Base-by-base conservation (phyloP, 2,888 invertebrate species). In the Clitarchus hookeri region DNA sequence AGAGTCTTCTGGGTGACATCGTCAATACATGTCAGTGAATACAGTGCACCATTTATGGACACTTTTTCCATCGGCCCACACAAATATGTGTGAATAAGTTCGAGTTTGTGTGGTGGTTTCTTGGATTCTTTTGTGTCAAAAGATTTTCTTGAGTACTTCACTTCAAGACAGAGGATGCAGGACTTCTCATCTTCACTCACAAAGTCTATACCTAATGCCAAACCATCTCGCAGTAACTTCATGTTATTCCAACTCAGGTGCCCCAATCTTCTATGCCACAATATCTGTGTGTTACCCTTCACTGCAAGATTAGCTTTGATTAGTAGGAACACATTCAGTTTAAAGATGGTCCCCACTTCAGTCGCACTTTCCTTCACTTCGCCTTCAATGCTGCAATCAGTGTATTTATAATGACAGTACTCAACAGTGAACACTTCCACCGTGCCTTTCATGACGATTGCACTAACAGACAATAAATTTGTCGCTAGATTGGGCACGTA, bases 1-100 rank as follows among this genome's bases (percentile, higher is more conserved):
- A 27, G 26, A 82, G 82, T 82, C 12, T 82, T 36, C 23, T 27
- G 0, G 26, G 26, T 36, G 23, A 6, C 27, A 82, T 82, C 44
- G 26, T 82, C 82, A 27, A 82, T 89, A 78, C 91, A 90, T 0
- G 90, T 90, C 19, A 91, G 85, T 85, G 91, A 91, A 88, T 91
- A 91, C 85, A 88, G 90, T 6, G 89, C 87, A 12, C 89, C 89
- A 77, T 88, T 88, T 84, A 65, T 11, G 8, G 65, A 65, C n/a
- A 6, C 23, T n/a, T 65, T 23, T 23, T 65, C 65, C 65, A 65
- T 65, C n/a, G 23, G 65, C 19, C 65, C 65, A 23, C 65, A 65
- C 65, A 65, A 23, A n/a, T 65, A 6, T 65, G 65, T n/a, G 16
- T 65, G 65, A 9, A 65, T 65, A 65, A 65, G 65, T 3, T 65